Evolutionary conservation across 2,888 invertebrate species (phyloP).

Genomic region (Myathropa florea): DNA sequence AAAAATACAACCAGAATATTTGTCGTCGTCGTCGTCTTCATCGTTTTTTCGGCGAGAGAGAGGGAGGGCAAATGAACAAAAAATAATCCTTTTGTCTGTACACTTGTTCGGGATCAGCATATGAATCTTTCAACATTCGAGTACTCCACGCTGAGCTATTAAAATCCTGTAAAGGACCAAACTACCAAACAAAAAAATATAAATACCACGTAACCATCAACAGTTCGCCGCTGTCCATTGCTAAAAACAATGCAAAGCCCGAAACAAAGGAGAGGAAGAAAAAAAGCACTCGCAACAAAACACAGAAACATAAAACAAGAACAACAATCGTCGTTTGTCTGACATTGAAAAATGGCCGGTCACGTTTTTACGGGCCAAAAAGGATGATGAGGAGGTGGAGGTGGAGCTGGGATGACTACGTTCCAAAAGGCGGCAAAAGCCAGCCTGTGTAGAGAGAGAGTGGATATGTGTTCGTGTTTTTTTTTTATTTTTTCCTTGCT

Average conservation of each 20-base stretch:
- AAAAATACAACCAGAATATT: background rate
- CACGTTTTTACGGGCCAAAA: slow-evolving; percentile 78
- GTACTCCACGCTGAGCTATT: slow-evolving; percentile 3
- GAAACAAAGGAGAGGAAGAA: slow-evolving; percentile 56
- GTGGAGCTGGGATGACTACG: slow-evolving; percentile 3
- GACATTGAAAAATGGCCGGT: slow-evolving; percentile 81
- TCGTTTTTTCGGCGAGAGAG: background rate
- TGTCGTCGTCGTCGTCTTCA: background rate
- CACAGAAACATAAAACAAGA: slow-evolving; percentile 64
- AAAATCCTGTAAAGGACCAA: background rate
- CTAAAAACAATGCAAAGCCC: slow-evolving; percentile 56
- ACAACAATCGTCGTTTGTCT: slow-evolving; percentile 76
- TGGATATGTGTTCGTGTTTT: slow-evolving; percentile 43
- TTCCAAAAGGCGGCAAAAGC: slow-evolving; percentile 1
- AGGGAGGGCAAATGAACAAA: background rate
- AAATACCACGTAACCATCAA: slow-evolving; percentile 24
- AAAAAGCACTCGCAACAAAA: slow-evolving; percentile 56
- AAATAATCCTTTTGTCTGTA: background rate
- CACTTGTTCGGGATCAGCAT: slow-evolving; percentile 10
- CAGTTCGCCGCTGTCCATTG: slow-evolving; percentile 54
- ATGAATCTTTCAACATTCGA: background rate
- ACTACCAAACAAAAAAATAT: background rate
- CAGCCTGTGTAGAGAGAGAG: background rate
- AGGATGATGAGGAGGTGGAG: no score
- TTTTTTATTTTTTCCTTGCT: slow-evolving; percentile 14